Evolutionary conservation across 2,797 vertebrate genomes (phyloP).

Genomic region (Hoplostethus atlanticus): DNA sequence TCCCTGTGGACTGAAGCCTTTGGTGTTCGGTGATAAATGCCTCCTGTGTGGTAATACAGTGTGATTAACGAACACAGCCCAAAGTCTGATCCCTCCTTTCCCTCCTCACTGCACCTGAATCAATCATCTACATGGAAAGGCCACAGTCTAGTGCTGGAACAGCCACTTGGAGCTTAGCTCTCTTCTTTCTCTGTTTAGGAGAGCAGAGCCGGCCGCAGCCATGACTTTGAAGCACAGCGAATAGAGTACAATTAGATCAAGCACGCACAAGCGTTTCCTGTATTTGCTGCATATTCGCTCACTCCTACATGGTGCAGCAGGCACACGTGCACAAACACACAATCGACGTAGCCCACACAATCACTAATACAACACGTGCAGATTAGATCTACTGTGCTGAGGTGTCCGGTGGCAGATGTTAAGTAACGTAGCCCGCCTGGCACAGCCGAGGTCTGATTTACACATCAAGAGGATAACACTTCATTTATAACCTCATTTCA

Average conservation of each 20-base stretch:
- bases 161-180: constrained; percentile 64
- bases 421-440: background rate
- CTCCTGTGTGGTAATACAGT: constrained; percentile 83
- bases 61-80: constrained; percentile 84
- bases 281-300: background rate
- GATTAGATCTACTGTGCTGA: background rate
- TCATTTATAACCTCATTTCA: background rate
- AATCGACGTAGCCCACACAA: background rate
- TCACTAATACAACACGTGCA: background rate
- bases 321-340: constrained; percentile 5
- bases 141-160: constrained; percentile 66
- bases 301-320: background rate
- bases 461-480: background rate
- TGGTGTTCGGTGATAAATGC: constrained; percentile 85
- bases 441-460: background rate
- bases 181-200: constrained; percentile 40
- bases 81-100: constrained; percentile 74
- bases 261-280: background rate
- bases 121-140: constrained; percentile 82
- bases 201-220: constrained; percentile 45
- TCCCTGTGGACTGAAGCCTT: constrained; percentile 79
- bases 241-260: constrained; percentile 36
- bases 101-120: constrained; percentile 77
- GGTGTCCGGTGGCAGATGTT: constrained; percentile 4
- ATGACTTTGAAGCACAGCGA: constrained; percentile 46